Conservation (phyloP, 2,797 vertebrate genomes). For the Acanthornis magna region DNA sequence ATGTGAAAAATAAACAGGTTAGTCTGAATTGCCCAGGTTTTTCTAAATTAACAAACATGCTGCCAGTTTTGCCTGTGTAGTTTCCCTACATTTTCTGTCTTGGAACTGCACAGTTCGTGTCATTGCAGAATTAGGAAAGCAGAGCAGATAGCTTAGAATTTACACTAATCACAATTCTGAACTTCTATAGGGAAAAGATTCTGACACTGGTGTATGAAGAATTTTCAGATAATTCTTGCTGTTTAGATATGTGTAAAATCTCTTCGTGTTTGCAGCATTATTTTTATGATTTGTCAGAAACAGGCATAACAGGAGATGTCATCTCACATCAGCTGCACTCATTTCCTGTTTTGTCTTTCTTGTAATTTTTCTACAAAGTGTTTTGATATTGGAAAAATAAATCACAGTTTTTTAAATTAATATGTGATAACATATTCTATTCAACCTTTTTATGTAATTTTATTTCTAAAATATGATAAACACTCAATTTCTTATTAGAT, state of each 20-base stretch:
- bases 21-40: neutral
- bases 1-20: neutral
- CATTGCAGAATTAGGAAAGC: neutral
- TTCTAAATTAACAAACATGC: neutral
- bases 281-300: neutral
- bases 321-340: neutral
- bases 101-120: accelerated
- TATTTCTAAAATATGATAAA: neutral
- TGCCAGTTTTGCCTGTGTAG: neutral
- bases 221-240: neutral
- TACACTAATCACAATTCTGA: neutral
- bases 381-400: neutral
- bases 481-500: neutral
- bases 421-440: neutral
- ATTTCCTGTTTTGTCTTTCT: neutral
- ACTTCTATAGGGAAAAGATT: neutral
- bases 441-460: neutral
- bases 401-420: neutral
- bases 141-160: neutral
- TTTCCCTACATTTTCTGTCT: neutral
- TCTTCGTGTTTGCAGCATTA: neutral
- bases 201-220: neutral
- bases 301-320: neutral
- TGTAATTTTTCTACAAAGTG: neutral
- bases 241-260: neutral